Percentiles rank a stretch among this genome's conserved stretches.
Evolutionary conservation across 2,888 invertebrate species (phyloP).

Genomic region (Phalera bucephala): DNA sequence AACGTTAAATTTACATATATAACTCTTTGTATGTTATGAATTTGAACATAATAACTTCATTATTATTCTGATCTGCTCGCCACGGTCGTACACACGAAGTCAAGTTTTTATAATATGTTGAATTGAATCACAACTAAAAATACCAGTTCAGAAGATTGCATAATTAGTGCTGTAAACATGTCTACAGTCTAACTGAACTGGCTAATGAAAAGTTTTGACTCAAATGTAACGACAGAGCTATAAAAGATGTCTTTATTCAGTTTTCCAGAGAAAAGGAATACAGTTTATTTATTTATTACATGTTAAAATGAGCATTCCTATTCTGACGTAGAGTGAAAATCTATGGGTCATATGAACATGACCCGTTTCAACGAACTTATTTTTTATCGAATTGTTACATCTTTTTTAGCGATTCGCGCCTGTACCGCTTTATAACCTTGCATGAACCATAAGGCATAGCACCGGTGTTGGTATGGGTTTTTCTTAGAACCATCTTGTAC

Average conservation of each 20-base stretch:
- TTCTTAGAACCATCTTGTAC: constrained; percentile 21
- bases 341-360: too few relatives aligned
- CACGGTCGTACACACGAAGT: neutral
- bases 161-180: too few relatives aligned
- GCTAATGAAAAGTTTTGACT: constrained; percentile 3
- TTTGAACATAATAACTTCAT: too few relatives aligned
- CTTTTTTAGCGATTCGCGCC: constrained; percentile 18
- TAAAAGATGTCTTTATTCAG: constrained; percentile 28
- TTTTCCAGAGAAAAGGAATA: too few relatives aligned
- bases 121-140: neutral
- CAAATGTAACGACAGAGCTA: neutral
- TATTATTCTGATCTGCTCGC: neutral
- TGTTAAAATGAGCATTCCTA: too few relatives aligned
- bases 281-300: too few relatives aligned
- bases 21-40: constrained; percentile 1
- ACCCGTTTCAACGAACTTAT: too few relatives aligned
- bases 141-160: neutral
- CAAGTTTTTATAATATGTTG: neutral
- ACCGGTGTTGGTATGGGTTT: constrained; percentile 36
- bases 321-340: too few relatives aligned
- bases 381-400: too few relatives aligned
- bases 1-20: constrained; percentile 8
- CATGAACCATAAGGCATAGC: constrained; percentile 33
- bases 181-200: too few relatives aligned
- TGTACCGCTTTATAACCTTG: constrained; percentile 27